phyloP scores from a whole-genome alignment of 2,113 vertebrate genomes.

The Brienomyrus longianalis region DNA sequence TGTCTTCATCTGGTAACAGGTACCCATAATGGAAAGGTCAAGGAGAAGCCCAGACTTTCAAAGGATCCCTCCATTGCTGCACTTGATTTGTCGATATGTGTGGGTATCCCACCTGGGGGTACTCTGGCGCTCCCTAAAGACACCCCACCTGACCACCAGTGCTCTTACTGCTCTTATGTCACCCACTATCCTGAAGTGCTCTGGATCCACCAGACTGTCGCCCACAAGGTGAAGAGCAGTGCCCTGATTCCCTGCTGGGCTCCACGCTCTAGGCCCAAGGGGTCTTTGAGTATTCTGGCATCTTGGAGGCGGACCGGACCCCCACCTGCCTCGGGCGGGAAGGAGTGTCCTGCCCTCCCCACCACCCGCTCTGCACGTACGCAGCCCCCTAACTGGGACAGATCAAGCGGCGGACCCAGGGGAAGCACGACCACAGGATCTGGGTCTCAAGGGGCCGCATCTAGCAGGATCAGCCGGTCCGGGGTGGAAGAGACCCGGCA shows the following conservation, averaged over 20 bases:
- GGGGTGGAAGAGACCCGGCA: conserved; percentile 45
- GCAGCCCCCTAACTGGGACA: conserved; percentile 59
- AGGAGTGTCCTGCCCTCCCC: conserved; percentile 79
- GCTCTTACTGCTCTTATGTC: conserved; percentile 82
- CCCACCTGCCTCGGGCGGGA: conserved; percentile 76
- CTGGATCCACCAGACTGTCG: conserved; percentile 89
- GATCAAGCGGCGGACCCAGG: conserved; percentile 37
- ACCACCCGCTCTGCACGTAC: conserved; percentile 66
- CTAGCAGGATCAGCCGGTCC: conserved; percentile 50
- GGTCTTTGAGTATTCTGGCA: conserved; percentile 58
- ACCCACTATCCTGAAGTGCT: conserved; percentile 87
- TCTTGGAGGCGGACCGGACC: conserved; percentile 80
- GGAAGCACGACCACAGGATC: conserved; percentile 12
- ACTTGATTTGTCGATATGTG: neutral
- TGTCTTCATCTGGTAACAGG: neutral
- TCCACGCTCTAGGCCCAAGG: conserved; percentile 62
- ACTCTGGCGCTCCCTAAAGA: conserved; percentile 44
- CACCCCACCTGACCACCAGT: conserved; percentile 70
- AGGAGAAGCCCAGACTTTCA: neutral
- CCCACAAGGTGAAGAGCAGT: conserved; percentile 80
- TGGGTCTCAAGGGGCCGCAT: conserved; percentile 36
- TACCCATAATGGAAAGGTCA: neutral
- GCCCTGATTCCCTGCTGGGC: conserved; percentile 74
- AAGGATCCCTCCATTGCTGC: too few relatives aligned
- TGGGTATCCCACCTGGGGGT: too few relatives aligned